Evolutionary conservation across 2,797 vertebrate species (phyloP).

Genomic region (Mus caroli): DNA sequence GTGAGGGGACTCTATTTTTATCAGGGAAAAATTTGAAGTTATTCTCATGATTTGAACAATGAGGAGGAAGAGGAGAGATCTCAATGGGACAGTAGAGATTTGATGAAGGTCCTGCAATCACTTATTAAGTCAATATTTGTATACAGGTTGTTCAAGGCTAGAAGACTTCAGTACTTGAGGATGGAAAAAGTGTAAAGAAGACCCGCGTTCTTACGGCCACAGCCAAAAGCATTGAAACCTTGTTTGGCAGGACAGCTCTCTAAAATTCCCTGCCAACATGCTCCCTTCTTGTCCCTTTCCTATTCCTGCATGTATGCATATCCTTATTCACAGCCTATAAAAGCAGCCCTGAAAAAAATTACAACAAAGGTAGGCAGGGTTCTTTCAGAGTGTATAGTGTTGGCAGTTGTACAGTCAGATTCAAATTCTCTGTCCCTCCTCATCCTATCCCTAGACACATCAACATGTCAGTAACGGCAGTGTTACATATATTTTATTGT

Average conservation of each 20-base stretch:
- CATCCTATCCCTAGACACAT: too few species aligned
- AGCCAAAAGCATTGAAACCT: neutral
- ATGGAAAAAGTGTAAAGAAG: neutral
- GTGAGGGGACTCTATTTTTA: neutral
- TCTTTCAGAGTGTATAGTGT: too few species aligned
- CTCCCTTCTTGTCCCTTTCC: neutral
- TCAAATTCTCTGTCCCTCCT: too few species aligned
- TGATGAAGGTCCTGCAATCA: neutral
- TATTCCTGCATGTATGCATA: neutral
- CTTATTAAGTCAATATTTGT: neutral
- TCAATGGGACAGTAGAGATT: neutral
- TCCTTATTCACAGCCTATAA: neutral
- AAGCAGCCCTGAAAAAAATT: neutral
- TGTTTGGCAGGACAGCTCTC: neutral
- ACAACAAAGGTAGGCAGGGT: too few species aligned
- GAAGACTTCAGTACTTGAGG: neutral
- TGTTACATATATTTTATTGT: too few species aligned
- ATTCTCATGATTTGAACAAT: neutral
- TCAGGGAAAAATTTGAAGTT: neutral
- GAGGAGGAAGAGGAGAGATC: neutral
- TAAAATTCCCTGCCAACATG: neutral
- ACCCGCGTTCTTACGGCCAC: neutral
- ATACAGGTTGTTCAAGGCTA: neutral
- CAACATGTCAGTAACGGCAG: too few species aligned
- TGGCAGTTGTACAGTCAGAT: too few species aligned